These are phyloP conservation scores for Ornithoptera priamus DNA, from an alignment of 2,888 invertebrate species.

Conservation along the genomic window DNA sequence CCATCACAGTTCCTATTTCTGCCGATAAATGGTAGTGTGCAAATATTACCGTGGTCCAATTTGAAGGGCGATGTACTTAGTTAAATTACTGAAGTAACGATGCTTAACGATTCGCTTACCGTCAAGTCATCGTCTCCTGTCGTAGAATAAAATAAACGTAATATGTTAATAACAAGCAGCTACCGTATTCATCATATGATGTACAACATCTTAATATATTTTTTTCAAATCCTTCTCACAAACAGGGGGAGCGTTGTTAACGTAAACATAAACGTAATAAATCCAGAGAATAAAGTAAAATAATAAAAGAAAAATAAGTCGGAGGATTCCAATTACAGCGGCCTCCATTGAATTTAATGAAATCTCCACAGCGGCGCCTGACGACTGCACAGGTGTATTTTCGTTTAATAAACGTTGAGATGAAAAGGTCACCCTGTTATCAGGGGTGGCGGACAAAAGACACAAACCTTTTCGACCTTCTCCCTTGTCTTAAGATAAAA, in stretches of 20 bases:
- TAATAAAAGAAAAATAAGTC: slow-evolving; percentile 41
- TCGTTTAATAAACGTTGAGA: slow-evolving; percentile 62
- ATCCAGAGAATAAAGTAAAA: slow-evolving; percentile 40
- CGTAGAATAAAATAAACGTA: too few relatives aligned
- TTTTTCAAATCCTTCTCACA: not conserved
- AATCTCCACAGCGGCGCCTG: slow-evolving; percentile 53
- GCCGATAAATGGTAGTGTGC: too few relatives aligned
- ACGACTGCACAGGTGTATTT: slow-evolving; percentile 66
- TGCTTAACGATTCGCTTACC: too few relatives aligned
- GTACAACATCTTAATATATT: too few relatives aligned
- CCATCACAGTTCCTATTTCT: too few relatives aligned
- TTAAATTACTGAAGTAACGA: too few relatives aligned
- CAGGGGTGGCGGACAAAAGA: slow-evolving; percentile 63
- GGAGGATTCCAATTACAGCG: slow-evolving; percentile 48
- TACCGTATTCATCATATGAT: too few relatives aligned
- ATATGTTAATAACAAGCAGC: too few relatives aligned
- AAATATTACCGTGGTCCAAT: too few relatives aligned
- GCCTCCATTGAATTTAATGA: slow-evolving; percentile 61
- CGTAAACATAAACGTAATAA: slow-evolving; percentile 29
- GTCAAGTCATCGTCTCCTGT: too few relatives aligned
- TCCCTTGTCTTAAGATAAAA: slow-evolving; percentile 67
- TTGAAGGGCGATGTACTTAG: too few relatives aligned
- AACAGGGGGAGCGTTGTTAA: not conserved
- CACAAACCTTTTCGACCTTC: slow-evolving; percentile 56
- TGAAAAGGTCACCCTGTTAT: slow-evolving; percentile 61